A percentile compares a stretch with the other conserved stretches of the same genome.
phyloP scores from a whole-genome alignment of 2,797 vertebrate genomes.

The Schizothorax lantsangensis region DNA sequence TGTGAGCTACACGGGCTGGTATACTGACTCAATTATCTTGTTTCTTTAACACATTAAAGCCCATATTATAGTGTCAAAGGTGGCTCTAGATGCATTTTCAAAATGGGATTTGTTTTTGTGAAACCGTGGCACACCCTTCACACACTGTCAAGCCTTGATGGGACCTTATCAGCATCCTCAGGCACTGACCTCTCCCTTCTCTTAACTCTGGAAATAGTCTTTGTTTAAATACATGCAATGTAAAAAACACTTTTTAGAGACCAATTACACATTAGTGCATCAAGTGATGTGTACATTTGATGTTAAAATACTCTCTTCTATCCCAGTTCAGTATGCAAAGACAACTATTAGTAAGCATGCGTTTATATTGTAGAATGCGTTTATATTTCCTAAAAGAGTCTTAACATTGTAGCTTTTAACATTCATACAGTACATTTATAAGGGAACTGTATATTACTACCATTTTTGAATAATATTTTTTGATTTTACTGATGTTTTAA shows the following conservation, averaged over 20 bases:
- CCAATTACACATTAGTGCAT: background rate
- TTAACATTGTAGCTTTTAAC: background rate
- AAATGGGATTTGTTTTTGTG: constrained; percentile 13
- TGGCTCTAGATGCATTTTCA: background rate
- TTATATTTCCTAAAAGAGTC: constrained; percentile 2
- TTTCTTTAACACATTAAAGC: background rate
- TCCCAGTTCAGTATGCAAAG: constrained; percentile 3
- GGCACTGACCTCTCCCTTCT: constrained; percentile 20
- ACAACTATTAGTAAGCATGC: background rate
- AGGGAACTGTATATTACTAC: background rate
- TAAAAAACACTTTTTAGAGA: background rate
- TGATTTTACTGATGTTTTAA: background rate
- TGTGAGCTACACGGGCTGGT: background rate
- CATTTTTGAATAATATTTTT: background rate
- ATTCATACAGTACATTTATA: background rate
- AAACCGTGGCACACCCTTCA: constrained; percentile 12
- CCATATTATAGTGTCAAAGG: background rate
- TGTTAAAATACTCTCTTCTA: background rate
- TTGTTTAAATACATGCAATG: background rate
- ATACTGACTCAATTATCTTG: background rate
- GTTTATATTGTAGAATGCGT: background rate
- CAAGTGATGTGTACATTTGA: background rate
- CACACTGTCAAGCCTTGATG: constrained; percentile 30
- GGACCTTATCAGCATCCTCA: constrained; percentile 42
- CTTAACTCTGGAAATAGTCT: constrained; percentile 12